Evolutionary conservation across 2,888 invertebrate genomes (phyloP).

Genomic region (Spodoptera exigua): DNA sequence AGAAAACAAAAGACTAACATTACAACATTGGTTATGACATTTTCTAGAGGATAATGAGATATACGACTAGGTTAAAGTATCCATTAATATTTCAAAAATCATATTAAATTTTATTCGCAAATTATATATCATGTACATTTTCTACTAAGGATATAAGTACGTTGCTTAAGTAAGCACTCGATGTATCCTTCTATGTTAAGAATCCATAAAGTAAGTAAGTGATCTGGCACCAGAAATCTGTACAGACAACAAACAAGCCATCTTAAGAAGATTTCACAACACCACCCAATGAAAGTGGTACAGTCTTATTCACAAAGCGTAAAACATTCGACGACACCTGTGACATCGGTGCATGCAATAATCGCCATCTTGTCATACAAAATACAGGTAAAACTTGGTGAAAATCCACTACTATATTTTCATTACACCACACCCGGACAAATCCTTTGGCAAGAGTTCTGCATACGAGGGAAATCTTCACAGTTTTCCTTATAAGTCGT

Average conservation of each 20-base stretch:
- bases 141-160: no score
- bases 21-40: no score
- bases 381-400: background rate
- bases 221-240: slow-evolving; percentile 11
- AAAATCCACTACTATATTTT: slow-evolving; percentile 25
- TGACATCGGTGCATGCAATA: background rate
- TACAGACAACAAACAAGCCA: slow-evolving; percentile 1
- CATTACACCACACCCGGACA: background rate
- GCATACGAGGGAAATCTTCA: slow-evolving; percentile 11
- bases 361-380: background rate
- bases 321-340: background rate
- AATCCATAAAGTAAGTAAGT: slow-evolving; percentile 6
- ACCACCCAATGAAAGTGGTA: slow-evolving; percentile 1
- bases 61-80: no score
- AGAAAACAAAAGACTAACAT: no score
- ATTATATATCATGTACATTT: no score
- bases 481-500: slow-evolving; percentile 34
- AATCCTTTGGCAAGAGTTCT: slow-evolving; percentile 8
- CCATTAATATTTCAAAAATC: no score
- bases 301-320: slow-evolving; percentile 7
- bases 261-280: slow-evolving; percentile 4
- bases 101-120: no score
- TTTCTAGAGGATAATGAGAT: no score
- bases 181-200: background rate
- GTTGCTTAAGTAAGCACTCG: no score